A percentile compares a stretch with the other conserved stretches of the same genome.
Conservation (phyloP, 2,797 vertebrate species). For the Otus scops region DNA sequence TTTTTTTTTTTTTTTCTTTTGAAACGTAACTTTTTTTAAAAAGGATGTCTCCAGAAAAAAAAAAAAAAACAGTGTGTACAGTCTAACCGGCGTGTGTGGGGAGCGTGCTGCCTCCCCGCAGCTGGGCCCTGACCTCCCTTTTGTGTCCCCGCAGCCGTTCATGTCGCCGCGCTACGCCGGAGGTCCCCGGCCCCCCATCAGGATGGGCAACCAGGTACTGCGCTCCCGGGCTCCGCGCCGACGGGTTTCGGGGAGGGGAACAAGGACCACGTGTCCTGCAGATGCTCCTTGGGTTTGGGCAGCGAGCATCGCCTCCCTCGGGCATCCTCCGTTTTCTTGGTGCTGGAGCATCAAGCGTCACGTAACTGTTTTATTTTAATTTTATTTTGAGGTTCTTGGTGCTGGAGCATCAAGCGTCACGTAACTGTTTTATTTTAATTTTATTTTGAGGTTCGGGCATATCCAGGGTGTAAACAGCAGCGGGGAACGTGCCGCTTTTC, state of each 20-base stretch:
- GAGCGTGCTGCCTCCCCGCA: conserved; percentile 64
- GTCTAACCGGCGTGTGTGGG: conserved; percentile 37
- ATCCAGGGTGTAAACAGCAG: neutral
- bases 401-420: neutral
- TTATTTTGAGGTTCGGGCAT: neutral
- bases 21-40: neutral
- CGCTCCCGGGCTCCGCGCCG: neutral
- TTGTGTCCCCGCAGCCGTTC: conserved; percentile 89
- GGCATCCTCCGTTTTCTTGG: neutral
- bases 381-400: neutral
- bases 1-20: neutral
- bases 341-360: neutral
- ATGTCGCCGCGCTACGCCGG: conserved; percentile 98
- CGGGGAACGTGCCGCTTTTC: neutral
- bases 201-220: conserved; percentile 96
- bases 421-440: neutral
- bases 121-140: conserved; percentile 66
- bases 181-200: conserved; percentile 95
- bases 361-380: neutral
- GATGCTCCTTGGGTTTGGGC: neutral
- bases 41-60: conserved; percentile 27
- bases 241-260: neutral
- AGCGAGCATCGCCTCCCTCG: fast-evolving
- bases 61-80: neutral
- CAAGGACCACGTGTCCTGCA: neutral